Evolutionary conservation across 2,888 invertebrate species (phyloP).

Genomic region (Nemotelus nigrinus): DNA sequence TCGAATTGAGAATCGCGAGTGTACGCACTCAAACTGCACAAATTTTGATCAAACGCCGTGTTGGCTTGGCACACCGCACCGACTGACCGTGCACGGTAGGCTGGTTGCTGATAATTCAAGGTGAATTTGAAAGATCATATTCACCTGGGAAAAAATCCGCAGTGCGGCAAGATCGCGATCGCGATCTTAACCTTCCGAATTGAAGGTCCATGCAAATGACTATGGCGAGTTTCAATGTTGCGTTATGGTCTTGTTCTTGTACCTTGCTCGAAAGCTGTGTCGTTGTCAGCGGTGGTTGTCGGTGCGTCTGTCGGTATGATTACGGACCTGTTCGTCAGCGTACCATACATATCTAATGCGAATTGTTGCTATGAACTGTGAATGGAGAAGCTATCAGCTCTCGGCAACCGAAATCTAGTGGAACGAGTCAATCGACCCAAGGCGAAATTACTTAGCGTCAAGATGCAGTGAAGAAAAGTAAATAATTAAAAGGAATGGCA

Average conservation of each 20-base stretch:
- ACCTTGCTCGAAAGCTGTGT: not conserved
- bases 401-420: constrained; percentile 21
- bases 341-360: not conserved
- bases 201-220: constrained; percentile 40
- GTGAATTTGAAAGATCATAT: constrained; percentile 23
- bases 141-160: constrained; percentile 30
- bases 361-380: not conserved
- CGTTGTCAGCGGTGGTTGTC: not conserved
- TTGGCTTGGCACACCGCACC: too few relatives aligned
- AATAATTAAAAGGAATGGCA: not conserved
- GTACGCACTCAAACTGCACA: not conserved
- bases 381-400: not conserved
- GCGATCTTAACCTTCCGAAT: constrained; percentile 42
- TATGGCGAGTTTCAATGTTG: constrained; percentile 31
- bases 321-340: not conserved
- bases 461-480: not conserved
- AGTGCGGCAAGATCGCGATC: too few relatives aligned
- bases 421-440: constrained; percentile 27
- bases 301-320: not conserved
- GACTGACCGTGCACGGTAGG: constrained; percentile 29
- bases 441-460: constrained; percentile 15
- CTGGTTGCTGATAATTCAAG: constrained; percentile 30
- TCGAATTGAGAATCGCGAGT: not conserved
- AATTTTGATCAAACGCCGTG: too few relatives aligned
- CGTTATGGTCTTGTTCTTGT: constrained; percentile 38